Base-by-base conservation (phyloP, 2,113 vertebrate genomes). In the Heliornis fulica region DNA sequence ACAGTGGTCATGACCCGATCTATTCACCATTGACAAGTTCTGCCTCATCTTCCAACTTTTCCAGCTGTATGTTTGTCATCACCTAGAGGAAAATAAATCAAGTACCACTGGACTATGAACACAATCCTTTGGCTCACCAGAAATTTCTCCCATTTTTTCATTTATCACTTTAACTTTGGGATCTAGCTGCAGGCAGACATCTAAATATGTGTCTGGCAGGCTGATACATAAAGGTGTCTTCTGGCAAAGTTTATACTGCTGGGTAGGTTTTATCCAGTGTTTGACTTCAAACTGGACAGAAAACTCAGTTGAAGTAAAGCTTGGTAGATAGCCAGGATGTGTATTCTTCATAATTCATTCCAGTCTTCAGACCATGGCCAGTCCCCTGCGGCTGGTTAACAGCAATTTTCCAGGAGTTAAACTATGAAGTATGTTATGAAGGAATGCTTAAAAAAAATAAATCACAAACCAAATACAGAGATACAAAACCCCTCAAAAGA, bases 381-480 rank as follows among this genome's bases (percentile, higher is more conserved):
- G 31, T 76, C 8, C 0, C 4, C 10, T 46, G 28, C 46, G 82
- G 32, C 48, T 80, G 87, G 85, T 63, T 80, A 90, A 77, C 38
- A 80, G 21, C 28, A 75, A 63, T 94, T 96, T 96, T 91, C 71
- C 70, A 91, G 78, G 53, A 93, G 59, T 87, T 89, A 78, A 90
- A 71, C 28, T 65, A n/a, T 1, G 0, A 89, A 77, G 23, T 64
- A 65, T 28, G 18, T 26, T 31, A 56, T 13, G 17, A 70, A 90
- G 23, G 7, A 8, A 69, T 26, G 23, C 40, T 50, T 10, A 5
- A 32, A 9, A 13, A 3, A 15, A 32, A 11, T 26, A 20, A 7
- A 46, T 31, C 2, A 21, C 3, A 10, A 26, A n/a, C 6, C 3
- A 31, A 75, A 51, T 36, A 32, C 0, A 1, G 20, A 61, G 53